Evolutionary conservation across 2,113 vertebrate species (phyloP).

Genomic region (Corythaeola cristata): DNA sequence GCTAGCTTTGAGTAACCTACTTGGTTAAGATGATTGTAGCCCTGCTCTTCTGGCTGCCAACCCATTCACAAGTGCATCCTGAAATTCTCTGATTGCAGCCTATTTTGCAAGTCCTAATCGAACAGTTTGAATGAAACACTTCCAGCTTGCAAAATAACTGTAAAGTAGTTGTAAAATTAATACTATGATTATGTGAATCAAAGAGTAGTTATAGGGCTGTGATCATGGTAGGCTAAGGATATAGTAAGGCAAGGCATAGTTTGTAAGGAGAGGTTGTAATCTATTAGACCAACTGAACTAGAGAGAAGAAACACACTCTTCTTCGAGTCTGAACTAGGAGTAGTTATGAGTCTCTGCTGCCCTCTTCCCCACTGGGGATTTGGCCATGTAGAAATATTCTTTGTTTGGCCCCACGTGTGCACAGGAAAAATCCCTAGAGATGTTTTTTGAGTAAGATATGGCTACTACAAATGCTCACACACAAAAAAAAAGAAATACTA

Average conservation of each 20-base stretch:
- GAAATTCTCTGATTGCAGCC: not conserved
- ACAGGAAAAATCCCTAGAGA: not conserved
- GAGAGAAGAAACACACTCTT: not conserved
- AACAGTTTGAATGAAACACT: not conserved
- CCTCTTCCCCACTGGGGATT: not conserved
- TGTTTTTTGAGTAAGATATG: not conserved
- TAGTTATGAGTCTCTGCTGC: not conserved
- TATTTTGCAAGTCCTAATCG: not conserved
- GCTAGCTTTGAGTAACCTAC: conserved; percentile 25
- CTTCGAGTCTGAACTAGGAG: not conserved
- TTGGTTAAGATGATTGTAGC: not conserved
- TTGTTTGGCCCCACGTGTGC: not conserved
- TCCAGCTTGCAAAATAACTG: not conserved
- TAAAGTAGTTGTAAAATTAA: not conserved
- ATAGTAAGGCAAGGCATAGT: not conserved
- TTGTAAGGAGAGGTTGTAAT: not conserved
- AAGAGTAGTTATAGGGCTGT: not conserved
- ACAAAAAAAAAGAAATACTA: not conserved
- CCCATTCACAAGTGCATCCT: not conserved
- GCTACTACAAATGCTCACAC: not conserved
- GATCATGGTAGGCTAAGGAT: not conserved
- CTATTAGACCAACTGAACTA: not conserved
- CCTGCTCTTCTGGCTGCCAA: not conserved
- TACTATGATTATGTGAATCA: not conserved
- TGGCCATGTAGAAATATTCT: not conserved